Evolutionary conservation across 2,797 vertebrate species (phyloP).

Genomic region (Chiroxiphia lanceolata): DNA sequence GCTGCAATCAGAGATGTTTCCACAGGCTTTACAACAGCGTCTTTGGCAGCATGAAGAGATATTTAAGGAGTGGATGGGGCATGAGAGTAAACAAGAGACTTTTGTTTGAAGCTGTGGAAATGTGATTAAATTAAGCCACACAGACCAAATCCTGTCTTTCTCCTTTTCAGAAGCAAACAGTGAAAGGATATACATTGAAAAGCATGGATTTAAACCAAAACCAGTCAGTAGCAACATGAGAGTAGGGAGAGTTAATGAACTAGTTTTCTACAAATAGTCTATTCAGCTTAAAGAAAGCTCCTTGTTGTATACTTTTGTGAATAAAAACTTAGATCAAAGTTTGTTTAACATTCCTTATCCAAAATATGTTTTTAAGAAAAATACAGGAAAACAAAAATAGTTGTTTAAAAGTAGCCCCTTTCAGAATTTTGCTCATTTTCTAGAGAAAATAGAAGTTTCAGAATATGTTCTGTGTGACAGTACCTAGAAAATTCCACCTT

Average conservation of each 20-base stretch:
- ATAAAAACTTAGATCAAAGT: neutral
- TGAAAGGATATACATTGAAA: neutral
- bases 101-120: neutral
- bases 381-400: neutral
- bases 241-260: neutral
- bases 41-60: neutral
- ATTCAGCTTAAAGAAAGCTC: neutral
- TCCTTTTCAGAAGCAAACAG: neutral
- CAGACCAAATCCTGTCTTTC: neutral
- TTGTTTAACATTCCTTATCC: neutral
- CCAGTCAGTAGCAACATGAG: neutral
- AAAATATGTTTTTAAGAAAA: neutral
- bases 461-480: neutral
- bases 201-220: neutral
- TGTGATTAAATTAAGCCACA: neutral
- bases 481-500: neutral
- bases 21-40: neutral
- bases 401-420: neutral
- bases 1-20: neutral
- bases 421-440: neutral
- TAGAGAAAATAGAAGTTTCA: neutral
- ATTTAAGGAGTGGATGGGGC: neutral
- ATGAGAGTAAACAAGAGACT: neutral
- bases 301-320: neutral
- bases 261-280: neutral